phyloP scores from a whole-genome alignment of 2,797 vertebrate species.

The Hippoglossus hippoglossus region DNA sequence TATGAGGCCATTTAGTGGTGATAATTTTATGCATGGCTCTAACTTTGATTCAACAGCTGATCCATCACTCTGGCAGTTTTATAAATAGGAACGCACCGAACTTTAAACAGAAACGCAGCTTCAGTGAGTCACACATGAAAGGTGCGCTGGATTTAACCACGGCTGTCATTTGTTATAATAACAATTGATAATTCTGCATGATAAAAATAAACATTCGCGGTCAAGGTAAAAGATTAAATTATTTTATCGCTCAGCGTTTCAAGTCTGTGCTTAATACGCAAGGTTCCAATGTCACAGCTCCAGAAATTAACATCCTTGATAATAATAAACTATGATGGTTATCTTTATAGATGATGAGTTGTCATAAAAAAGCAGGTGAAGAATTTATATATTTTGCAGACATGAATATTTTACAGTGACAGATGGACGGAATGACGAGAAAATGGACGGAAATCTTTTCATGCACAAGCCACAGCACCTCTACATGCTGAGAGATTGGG shows the following conservation, averaged over 20 bases:
- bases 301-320: constrained; percentile 30
- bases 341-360: not conserved
- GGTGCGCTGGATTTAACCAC: constrained; percentile 54
- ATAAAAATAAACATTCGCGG: constrained; percentile 6
- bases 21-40: constrained; percentile 49
- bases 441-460: constrained; percentile 57
- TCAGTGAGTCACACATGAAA: constrained; percentile 63
- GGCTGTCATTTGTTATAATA: constrained; percentile 22
- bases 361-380: constrained; percentile 22
- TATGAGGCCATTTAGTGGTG: constrained; percentile 37
- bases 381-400: constrained; percentile 33
- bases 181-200: constrained; percentile 33
- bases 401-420: constrained; percentile 54
- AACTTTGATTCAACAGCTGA: constrained; percentile 66
- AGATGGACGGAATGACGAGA: constrained; percentile 62
- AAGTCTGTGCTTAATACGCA: constrained; percentile 10
- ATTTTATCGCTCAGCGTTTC: constrained; percentile 13
- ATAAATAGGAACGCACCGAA: constrained; percentile 66
- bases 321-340: too few species aligned
- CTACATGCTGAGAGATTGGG: constrained; percentile 29
- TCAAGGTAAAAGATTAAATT: constrained; percentile 23
- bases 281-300: constrained; percentile 5
- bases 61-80: constrained; percentile 68
- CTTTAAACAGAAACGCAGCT: constrained; percentile 52
- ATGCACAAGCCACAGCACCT: constrained; percentile 50